Percentiles rank a stretch among this genome's conserved stretches.
phyloP scores from a whole-genome alignment of 2,888 invertebrate genomes.

The Bimastos eiseni region DNA sequence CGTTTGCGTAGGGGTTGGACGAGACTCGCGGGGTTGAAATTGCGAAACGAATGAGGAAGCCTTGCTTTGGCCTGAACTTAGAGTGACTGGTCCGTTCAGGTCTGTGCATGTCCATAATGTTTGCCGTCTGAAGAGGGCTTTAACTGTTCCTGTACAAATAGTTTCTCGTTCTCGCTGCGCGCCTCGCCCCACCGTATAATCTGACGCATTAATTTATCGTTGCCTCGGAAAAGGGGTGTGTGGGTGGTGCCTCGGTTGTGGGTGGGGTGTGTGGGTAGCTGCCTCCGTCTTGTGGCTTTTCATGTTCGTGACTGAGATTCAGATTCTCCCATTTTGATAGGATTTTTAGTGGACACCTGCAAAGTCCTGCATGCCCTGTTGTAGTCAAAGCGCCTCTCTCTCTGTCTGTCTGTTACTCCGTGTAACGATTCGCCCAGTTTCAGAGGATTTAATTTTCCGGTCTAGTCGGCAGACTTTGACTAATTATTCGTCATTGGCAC shows the following conservation, averaged over 20 bases:
- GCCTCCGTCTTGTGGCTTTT: background rate
- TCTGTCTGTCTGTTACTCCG: background rate
- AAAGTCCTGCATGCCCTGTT: too few species aligned
- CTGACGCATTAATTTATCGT: background rate
- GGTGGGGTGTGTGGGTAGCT: background rate
- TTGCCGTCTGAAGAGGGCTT: background rate
- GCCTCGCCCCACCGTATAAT: background rate
- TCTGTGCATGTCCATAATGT: background rate
- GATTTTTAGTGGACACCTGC: too few species aligned
- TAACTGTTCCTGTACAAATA: background rate
- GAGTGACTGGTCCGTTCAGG: background rate
- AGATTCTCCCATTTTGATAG: background rate
- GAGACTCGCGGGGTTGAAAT: background rate
- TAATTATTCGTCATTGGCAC: background rate
- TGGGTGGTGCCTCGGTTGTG: background rate
- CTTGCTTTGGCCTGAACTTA: background rate
- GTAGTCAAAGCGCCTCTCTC: background rate
- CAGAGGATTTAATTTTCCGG: background rate
- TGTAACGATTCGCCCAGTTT: background rate
- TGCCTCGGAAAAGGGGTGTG: too few species aligned
- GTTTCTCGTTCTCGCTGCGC: background rate
- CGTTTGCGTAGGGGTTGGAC: background rate
- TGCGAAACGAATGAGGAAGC: background rate
- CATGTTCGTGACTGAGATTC: background rate
- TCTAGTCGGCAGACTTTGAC: background rate